Evolutionary conservation across 2,797 vertebrate species (phyloP), one percentile per base, ranked within the genome.

Genomic region (Phoeniculus purpureus): DNA sequence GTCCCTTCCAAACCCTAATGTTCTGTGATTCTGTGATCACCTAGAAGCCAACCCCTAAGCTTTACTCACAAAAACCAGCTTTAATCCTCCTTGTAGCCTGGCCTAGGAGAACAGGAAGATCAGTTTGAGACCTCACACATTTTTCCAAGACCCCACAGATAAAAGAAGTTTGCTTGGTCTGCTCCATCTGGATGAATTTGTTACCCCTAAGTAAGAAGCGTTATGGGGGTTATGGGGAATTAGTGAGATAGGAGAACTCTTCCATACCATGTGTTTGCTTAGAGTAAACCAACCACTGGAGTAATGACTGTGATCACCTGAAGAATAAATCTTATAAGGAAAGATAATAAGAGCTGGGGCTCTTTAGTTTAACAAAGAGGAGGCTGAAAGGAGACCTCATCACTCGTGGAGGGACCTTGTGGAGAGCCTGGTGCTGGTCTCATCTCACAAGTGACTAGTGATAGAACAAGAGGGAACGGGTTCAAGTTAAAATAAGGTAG

Each of bases 71-170:
- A 9, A 48, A 56, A 18, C 23, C 67, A 89, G 79, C 70, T 93
- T 93, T 83, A 83, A 76, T 90, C 86, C 75, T 84, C 37, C 58
- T 26, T 1, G 2, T 43, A 43, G 13, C 55, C 70, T 32, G 80
- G 40, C 74, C 61, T 2, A 8, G 50, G 65, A 31, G 52, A 95
- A 56, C 56, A 65, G 86, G 66, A 90, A 76, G 89, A 94, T 89
- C 93, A 67, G 91, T 78, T 68, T 73, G 79, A 94, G 86, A 87
- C 81, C 37, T 25, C 79, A 76, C 70, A 85, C 43, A 2, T 65
- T 8, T n/a, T 95, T 88, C 74, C 88, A 94, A 74, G 87, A 50
- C 89, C 95, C 79, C 4, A 66, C 67, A 94, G 94, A 94, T 50
- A 73, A 70, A 59, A 29, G 71, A 71, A 89, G 52, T 32, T 51